Base-by-base conservation (phyloP, 2,113 vertebrate species). In the Gila orcuttii region DNA sequence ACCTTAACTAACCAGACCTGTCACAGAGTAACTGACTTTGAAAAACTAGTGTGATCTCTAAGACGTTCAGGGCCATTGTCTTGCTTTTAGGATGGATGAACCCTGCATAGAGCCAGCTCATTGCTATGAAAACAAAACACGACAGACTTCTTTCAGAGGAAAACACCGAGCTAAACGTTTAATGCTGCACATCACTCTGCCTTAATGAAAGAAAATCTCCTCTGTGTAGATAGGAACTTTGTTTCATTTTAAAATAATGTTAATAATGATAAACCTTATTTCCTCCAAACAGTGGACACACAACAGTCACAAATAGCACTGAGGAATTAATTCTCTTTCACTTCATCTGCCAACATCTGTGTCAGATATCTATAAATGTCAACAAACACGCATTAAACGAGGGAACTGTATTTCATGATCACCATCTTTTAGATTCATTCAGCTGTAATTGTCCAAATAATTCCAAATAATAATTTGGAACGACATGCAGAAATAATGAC, bases 161-260 rank as follows among this genome's bases (percentile, higher is more conserved):
- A 55, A 1, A 8, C 23, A 45, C 6, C 6, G 0, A 25, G 19
- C 8, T 78, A 47, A 36, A 23, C 19, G 36, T 33, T 73, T 85
- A 83, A 89, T 86, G 80, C 86, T 90, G 86, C 23, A 73, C 79
- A 89, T 89, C 47, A 62, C 52, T 85, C 21, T 39, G 78, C 50
- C 79, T 8, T 25, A 36, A 3, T 68, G 31, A 6, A 15, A 11
- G 10, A 47, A 19, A 28, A 84, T 79, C 12, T 36, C 4, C 13
- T 68, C 4, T 45, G 33, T 60, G 3, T 10, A 36, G 31, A 71
- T 4, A 71, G 36, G 10, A 17, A 71, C 36, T 42, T 28, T 28
- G 28, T 28, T 74, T 25, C 23, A 4, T 25, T 47, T 25, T 28
- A 25, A 25, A 74, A 74, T 47, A 74, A 74, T 74, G 45, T 15